A percentile compares a stretch with the other conserved stretches of the same genome.
phyloP scores from a whole-genome alignment of 1,140 invertebrate species.

The Cheumatopsyche charites region DNA sequence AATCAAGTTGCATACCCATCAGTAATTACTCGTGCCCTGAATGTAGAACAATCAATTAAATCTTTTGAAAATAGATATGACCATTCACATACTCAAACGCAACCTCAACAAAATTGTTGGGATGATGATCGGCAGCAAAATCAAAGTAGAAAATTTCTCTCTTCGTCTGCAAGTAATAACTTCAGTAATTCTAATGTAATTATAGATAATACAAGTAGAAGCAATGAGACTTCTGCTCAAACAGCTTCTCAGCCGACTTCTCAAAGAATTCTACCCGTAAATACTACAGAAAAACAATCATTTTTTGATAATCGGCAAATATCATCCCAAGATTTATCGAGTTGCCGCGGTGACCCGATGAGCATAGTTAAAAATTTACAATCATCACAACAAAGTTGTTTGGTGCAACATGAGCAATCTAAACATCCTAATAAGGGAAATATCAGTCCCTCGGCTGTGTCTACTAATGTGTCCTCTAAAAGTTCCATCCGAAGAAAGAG shows the following conservation, averaged over 20 bases:
- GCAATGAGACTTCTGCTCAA: constrained; percentile 32
- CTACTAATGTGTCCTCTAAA: constrained; percentile 52
- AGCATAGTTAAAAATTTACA: constrained; percentile 76
- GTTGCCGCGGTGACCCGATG: constrained; percentile 75
- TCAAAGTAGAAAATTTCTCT: constrained; percentile 43
- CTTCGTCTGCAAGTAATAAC: constrained; percentile 52
- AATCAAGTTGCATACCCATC: constrained; percentile 72
- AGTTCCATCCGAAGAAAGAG: constrained; percentile 61
- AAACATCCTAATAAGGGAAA: constrained; percentile 60
- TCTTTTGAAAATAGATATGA: constrained; percentile 69
- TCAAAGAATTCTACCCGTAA: constrained; percentile 49
- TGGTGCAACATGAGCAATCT: constrained; percentile 58
- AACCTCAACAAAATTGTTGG: constrained; percentile 58
- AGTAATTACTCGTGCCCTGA: constrained; percentile 73
- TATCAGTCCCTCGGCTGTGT: constrained; percentile 51
- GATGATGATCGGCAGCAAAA: constrained; percentile 52
- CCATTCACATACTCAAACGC: constrained; percentile 57
- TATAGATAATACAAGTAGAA: constrained; percentile 32
- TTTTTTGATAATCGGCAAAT: constrained; percentile 67
- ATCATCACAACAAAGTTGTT: constrained; percentile 66
- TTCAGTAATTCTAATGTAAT: constrained; percentile 37
- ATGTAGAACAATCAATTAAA: constrained; percentile 65
- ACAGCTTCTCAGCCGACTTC: constrained; percentile 17
- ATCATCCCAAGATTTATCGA: constrained; percentile 71
- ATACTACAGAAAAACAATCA: constrained; percentile 54